These are phyloP conservation scores for Orientallactaga bullata DNA, from an alignment of 2,113 vertebrate species.

Conservation along the genomic window DNA sequence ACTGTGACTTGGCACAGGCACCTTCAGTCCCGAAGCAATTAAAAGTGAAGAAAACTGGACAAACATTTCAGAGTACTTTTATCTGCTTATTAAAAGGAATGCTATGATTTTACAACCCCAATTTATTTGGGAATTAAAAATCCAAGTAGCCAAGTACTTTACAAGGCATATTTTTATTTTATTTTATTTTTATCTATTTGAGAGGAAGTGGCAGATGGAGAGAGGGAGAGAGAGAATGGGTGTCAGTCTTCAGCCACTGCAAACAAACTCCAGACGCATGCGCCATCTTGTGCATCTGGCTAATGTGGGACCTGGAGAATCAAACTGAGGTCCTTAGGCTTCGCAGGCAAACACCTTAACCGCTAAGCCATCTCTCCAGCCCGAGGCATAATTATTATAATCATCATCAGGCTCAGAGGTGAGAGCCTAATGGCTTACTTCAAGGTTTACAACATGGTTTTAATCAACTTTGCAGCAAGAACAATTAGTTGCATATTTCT, in stretches of 20 bases:
- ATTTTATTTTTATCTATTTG: too few species aligned
- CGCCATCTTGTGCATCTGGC: too few species aligned
- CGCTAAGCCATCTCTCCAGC: too few species aligned
- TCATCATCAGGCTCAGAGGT: constrained; percentile 42
- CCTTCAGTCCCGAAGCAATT: constrained; percentile 27
- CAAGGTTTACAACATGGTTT: neutral
- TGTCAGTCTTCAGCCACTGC: too few species aligned
- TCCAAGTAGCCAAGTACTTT: neutral
- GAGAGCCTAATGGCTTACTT: neutral
- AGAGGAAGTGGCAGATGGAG: too few species aligned
- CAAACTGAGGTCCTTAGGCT: too few species aligned
- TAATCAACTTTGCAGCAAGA: constrained; percentile 22
- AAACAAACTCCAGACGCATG: too few species aligned
- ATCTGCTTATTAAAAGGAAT: constrained; percentile 40
- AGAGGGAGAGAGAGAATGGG: too few species aligned
- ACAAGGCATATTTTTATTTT: too few species aligned
- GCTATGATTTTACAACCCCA: neutral
- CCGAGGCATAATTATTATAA: constrained; percentile 32
- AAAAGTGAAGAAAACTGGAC: constrained; percentile 61
- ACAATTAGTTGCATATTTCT: constrained; percentile 5
- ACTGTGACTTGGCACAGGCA: neutral
- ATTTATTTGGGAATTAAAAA: constrained; percentile 57
- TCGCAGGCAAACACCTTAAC: too few species aligned
- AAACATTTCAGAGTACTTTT: constrained; percentile 30
- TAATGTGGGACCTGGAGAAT: too few species aligned